These are phyloP conservation scores for Sula dactylatra DNA, from an alignment of 2,113 vertebrate genomes.

Conservation along the genomic window DNA sequence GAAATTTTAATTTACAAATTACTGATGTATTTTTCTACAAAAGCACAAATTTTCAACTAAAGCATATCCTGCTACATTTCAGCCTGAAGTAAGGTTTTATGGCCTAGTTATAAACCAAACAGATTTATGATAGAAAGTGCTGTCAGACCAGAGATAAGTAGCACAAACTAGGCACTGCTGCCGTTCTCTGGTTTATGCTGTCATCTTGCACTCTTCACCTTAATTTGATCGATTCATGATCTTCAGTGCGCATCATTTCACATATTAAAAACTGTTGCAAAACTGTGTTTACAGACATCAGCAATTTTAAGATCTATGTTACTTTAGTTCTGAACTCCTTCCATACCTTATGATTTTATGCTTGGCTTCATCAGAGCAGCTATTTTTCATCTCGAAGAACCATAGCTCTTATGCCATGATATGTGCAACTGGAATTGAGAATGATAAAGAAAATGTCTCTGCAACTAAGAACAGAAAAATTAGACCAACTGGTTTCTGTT, in stretches of 20 bases:
- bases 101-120: neutral
- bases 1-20: constrained; percentile 2
- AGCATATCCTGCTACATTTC: neutral
- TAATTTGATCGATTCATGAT: constrained; percentile 8
- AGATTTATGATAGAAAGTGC: neutral
- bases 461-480: neutral
- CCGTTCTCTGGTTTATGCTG: constrained; percentile 14
- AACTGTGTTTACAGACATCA: constrained; percentile 40
- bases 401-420: neutral
- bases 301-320: constrained; percentile 13
- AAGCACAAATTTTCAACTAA: neutral
- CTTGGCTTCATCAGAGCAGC: constrained; percentile 4
- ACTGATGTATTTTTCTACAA: neutral
- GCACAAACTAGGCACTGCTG: neutral
- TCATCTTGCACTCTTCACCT: neutral
- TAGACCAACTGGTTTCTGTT: neutral
- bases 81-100: neutral
- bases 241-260: constrained; percentile 2
- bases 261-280: constrained; percentile 26
- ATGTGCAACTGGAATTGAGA: neutral
- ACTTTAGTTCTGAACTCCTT: neutral
- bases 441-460: neutral
- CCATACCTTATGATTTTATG: constrained; percentile 8
- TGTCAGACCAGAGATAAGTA: neutral
- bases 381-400: constrained; percentile 13